Evolutionary conservation across 2,113 vertebrate species (phyloP).

Genomic region (Coptodon rendalli): DNA sequence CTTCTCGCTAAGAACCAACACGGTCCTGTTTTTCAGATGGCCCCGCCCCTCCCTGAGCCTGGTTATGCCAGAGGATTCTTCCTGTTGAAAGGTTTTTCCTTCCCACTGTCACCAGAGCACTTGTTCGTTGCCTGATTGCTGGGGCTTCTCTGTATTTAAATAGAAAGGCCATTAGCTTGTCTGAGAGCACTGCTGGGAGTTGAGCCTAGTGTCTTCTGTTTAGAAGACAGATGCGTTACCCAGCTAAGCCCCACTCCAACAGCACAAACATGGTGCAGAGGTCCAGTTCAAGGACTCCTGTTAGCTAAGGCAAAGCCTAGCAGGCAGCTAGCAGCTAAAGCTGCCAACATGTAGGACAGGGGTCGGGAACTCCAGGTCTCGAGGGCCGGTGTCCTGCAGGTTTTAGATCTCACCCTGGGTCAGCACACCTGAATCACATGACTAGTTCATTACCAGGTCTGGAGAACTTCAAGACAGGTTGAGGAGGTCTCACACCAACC

Average conservation of each 20-base stretch:
- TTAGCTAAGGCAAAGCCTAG: background rate
- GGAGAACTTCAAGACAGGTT: rapidly evolving
- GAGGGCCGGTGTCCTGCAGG: background rate
- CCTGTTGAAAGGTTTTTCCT: no score
- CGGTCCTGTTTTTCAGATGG: background rate
- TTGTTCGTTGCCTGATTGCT: no score
- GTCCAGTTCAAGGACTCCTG: background rate
- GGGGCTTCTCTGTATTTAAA: no score
- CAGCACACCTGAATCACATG: background rate
- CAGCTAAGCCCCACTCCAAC: background rate
- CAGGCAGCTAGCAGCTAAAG: background rate
- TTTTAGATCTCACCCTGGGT: background rate
- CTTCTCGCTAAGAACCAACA: no score
- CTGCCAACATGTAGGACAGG: background rate
- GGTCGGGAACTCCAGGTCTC: rapidly evolving
- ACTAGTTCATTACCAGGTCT: background rate
- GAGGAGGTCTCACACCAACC: background rate
- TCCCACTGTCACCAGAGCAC: no score
- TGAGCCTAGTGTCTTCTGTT: background rate
- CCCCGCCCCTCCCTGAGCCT: background rate
- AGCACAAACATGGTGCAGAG: background rate
- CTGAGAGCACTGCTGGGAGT: background rate
- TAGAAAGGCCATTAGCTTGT: no score
- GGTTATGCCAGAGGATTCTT: background rate
- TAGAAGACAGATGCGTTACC: rapidly evolving